These are phyloP conservation scores for Vireo altiloquus DNA, from an alignment of 2,113 vertebrate species.

Conservation along the genomic window DNA sequence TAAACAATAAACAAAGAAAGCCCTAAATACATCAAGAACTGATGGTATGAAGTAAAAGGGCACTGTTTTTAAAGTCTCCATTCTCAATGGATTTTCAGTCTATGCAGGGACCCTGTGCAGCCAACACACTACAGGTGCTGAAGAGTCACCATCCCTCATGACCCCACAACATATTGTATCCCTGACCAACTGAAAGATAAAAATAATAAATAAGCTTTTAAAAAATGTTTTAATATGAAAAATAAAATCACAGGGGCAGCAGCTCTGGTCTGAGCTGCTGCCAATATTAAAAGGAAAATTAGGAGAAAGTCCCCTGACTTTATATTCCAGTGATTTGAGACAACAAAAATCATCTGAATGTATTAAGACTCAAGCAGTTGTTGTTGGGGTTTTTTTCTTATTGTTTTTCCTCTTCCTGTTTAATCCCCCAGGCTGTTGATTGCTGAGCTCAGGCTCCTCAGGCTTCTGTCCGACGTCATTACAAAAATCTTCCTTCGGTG, in stretches of 20 bases:
- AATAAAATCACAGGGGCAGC: background rate
- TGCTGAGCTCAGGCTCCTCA: background rate
- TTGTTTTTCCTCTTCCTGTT: constrained; percentile 19
- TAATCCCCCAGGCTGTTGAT: background rate
- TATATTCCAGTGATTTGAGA: background rate
- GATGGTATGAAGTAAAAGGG: background rate
- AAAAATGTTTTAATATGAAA: background rate
- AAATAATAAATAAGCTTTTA: background rate
- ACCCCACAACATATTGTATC: background rate
- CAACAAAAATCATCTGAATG: background rate
- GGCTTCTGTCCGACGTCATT: background rate
- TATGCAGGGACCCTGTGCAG: background rate
- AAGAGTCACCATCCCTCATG: background rate
- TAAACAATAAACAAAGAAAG: background rate
- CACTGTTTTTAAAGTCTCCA: background rate
- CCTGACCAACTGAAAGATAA: background rate
- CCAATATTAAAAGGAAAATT: background rate
- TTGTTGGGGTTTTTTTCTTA: fast-evolving
- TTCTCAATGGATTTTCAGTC: background rate
- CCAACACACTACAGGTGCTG: background rate
- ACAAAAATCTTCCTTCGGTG: background rate
- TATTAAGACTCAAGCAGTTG: background rate
- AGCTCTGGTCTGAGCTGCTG: background rate
- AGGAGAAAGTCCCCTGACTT: background rate
- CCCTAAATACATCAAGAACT: background rate